Percentiles rank a stretch among this genome's conserved stretches.
These are phyloP conservation scores for Hoplias malabaricus DNA, from an alignment of 2,113 vertebrate species.

Conservation along the genomic window DNA sequence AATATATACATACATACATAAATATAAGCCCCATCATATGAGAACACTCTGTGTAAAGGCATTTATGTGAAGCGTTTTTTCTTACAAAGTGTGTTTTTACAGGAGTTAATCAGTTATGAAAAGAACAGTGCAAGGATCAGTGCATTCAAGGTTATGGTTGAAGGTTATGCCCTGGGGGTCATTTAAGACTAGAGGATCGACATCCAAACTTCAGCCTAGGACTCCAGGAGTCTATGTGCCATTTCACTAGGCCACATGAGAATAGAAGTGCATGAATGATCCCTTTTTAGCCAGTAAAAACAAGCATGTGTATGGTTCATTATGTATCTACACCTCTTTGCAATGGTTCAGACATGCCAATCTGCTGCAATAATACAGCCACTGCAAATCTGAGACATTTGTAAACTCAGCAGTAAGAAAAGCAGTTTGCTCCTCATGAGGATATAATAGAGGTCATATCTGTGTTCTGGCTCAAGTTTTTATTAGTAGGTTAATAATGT, in stretches of 20 bases:
- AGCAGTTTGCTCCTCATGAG: conserved; percentile 28
- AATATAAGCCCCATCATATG: too few species aligned
- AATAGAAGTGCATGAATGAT: conserved; percentile 49
- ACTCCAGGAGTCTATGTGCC: conserved; percentile 59
- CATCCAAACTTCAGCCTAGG: conserved; percentile 16
- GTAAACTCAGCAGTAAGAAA: conserved; percentile 48
- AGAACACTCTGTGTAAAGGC: too few species aligned
- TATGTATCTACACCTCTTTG: too few species aligned
- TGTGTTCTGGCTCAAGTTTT: conserved; percentile 54
- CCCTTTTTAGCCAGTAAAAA: conserved; percentile 40
- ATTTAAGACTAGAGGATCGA: conserved; percentile 38
- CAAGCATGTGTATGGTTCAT: conserved; percentile 5
- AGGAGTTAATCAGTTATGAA: background rate
- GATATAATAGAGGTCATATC: conserved; percentile 38
- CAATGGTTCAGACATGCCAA: conserved; percentile 35
- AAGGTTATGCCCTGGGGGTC: conserved; percentile 63
- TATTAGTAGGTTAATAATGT: conserved; percentile 58
- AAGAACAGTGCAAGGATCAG: conserved; percentile 54
- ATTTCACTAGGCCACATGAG: conserved; percentile 57
- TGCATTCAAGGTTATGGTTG: conserved; percentile 18
- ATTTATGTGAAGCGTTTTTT: background rate
- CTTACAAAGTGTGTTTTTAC: conserved; percentile 59
- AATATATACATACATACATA: too few species aligned
- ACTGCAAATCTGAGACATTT: conserved; percentile 5
- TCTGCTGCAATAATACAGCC: conserved; percentile 16